These are phyloP conservation scores for Himantopus leucocephalus DNA, from an alignment of 2,113 vertebrate species.

Conservation along the genomic window DNA sequence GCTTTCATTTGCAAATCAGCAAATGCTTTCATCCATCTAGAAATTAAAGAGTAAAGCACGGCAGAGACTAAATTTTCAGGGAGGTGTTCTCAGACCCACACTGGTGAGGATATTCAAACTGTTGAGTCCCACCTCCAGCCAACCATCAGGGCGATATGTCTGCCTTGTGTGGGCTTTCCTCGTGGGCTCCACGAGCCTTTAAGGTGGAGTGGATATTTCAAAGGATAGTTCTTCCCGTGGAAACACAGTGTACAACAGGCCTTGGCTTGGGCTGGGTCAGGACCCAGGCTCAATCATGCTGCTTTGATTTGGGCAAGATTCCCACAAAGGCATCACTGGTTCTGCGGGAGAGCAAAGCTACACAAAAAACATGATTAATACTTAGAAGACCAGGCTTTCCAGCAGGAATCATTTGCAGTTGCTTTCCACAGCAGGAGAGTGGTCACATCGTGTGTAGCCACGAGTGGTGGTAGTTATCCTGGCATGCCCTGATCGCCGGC, in stretches of 20 bases:
- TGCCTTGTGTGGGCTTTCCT: not conserved
- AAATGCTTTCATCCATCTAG: not conserved
- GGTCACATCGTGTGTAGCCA: not conserved
- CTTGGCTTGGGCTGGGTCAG: not conserved
- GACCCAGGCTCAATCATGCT: not conserved
- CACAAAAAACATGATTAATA: not conserved
- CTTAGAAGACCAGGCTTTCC: not conserved
- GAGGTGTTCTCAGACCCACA: not conserved
- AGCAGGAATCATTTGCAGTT: not conserved
- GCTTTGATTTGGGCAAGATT: not conserved
- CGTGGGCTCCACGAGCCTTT: accelerated
- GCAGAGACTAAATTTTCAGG: not conserved
- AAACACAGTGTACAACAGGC: not conserved
- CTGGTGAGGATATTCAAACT: not conserved
- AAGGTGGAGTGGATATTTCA: not conserved
- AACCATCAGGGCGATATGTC: accelerated
- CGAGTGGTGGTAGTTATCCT: not conserved
- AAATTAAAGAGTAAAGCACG: not conserved
- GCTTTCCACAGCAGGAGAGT: not conserved
- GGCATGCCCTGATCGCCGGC: not conserved
- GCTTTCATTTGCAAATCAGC: not conserved
- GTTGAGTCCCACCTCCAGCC: not conserved
- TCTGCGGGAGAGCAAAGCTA: not conserved
- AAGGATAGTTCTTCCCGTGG: not conserved
- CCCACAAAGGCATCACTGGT: not conserved